phyloP scores from a whole-genome alignment of 2,113 vertebrate species.

The Cololabis saira region DNA sequence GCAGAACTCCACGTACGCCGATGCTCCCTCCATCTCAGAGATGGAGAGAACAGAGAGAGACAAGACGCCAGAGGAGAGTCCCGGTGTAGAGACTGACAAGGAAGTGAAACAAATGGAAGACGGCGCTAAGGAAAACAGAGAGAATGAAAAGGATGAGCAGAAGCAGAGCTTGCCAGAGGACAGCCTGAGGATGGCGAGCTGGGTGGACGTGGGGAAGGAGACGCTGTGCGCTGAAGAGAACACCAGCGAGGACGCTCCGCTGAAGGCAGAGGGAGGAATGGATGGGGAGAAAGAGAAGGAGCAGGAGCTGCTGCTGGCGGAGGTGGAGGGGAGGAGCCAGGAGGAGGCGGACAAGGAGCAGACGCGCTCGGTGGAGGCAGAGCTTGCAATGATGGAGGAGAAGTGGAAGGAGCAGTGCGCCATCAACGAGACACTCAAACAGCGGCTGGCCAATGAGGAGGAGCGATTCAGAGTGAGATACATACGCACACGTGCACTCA shows the following conservation, averaged over 20 bases:
- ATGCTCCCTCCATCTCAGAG: constrained; percentile 18
- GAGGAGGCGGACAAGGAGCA: constrained; percentile 52
- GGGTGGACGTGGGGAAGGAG: constrained; percentile 72
- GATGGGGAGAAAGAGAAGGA: not conserved
- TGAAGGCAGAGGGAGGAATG: constrained; percentile 1
- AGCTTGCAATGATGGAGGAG: constrained; percentile 93
- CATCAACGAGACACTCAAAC: constrained; percentile 88
- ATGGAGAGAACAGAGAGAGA: constrained; percentile 29
- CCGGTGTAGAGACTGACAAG: constrained; percentile 39
- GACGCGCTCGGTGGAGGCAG: constrained; percentile 89
- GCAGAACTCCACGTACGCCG: constrained; percentile 1
- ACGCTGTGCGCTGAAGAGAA: constrained; percentile 14
- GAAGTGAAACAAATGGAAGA: constrained; percentile 22
- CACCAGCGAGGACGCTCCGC: not conserved
- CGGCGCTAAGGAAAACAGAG: not conserved
- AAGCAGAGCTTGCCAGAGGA: constrained; percentile 61
- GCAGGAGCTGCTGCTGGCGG: too few relatives aligned
- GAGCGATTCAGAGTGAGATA: constrained; percentile 88
- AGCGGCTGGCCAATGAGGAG: constrained; percentile 87
- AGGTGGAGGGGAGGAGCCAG: constrained; percentile 18
- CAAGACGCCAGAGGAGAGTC: constrained; percentile 6
- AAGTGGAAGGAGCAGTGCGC: constrained; percentile 96
- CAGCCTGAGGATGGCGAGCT: constrained; percentile 71
- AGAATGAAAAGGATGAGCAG: constrained; percentile 33
- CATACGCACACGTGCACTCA: not conserved